Conservation (phyloP, 92 coral and sea anemone genomes). For the Plumapathes pennacea region DNA sequence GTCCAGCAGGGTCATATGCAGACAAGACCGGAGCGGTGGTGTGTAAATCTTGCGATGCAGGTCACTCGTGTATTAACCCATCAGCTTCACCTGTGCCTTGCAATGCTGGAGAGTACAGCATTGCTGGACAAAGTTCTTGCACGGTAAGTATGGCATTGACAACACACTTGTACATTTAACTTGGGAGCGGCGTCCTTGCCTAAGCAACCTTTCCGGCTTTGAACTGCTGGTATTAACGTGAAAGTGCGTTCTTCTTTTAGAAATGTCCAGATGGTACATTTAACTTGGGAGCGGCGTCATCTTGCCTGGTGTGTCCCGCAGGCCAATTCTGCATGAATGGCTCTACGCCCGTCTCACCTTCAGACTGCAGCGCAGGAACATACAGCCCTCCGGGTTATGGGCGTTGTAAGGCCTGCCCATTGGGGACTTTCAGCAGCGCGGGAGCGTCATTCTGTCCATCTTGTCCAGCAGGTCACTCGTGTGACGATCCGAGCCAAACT, state of each 20-base stretch:
- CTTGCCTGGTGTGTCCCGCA: slow-evolving; percentile 81
- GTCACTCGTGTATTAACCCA: slow-evolving; percentile 80
- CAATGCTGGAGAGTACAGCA: slow-evolving; percentile 79
- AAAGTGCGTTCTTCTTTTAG: slow-evolving; percentile 29
- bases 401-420: slow-evolving; percentile 73
- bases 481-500: slow-evolving; percentile 81
- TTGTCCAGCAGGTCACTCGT: slow-evolving; percentile 84
- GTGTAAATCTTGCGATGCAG: slow-evolving; percentile 84
- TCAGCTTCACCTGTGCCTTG: slow-evolving; percentile 73
- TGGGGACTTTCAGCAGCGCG: slow-evolving; percentile 69
- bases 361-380: slow-evolving; percentile 78
- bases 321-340: slow-evolving; percentile 85
- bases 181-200: slow-evolving; percentile 1
- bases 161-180: not conserved
- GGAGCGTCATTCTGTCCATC: slow-evolving; percentile 83
- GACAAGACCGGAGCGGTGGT: slow-evolving; percentile 70
- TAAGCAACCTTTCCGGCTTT: too few species aligned
- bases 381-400: slow-evolving; percentile 93
- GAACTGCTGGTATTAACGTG: too few species aligned
- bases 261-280: slow-evolving; percentile 91
- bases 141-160: slow-evolving; percentile 43
- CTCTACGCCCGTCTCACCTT: slow-evolving; percentile 62
- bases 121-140: slow-evolving; percentile 86
- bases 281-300: slow-evolving; percentile 77
- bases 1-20: slow-evolving; percentile 77